Evolutionary conservation across 2,113 vertebrate genomes (phyloP).

Genomic region (Bufo gargarizans): DNA sequence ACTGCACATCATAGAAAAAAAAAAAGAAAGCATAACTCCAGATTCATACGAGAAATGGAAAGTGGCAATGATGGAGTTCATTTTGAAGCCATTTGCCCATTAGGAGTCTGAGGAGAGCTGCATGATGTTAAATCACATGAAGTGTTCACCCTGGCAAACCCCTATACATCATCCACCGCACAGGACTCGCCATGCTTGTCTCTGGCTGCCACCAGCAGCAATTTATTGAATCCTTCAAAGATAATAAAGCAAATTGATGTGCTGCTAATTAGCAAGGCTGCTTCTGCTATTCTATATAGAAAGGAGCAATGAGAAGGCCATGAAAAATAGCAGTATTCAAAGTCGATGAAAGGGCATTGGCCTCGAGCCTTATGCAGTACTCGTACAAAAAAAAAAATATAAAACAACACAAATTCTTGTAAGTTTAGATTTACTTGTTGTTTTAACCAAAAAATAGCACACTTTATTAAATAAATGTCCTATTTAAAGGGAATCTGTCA

Average conservation of each 20-base stretch:
- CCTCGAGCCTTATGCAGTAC: conserved; percentile 13
- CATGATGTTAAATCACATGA: conserved; percentile 55
- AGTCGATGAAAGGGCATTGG: conserved; percentile 48
- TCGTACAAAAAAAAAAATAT: neutral
- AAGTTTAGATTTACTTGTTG: neutral
- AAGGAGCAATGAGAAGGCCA: conserved; percentile 36
- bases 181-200: conserved; percentile 50
- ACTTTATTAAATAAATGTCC: neutral
- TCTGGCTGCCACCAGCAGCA: conserved; percentile 52
- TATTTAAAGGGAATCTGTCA: neutral
- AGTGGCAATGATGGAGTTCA: conserved; percentile 51
- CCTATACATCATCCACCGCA: conserved; percentile 50
- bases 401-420: conserved; percentile 3
- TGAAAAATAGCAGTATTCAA: conserved; percentile 52
- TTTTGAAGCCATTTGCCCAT: conserved; percentile 58
- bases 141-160: conserved; percentile 52
- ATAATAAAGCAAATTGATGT: conserved; percentile 59
- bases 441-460: neutral
- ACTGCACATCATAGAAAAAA: conserved; percentile 12
- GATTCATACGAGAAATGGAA: conserved; percentile 36
- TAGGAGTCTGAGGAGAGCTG: conserved; percentile 50
- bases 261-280: conserved; percentile 56
- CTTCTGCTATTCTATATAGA: conserved; percentile 28
- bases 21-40: conserved; percentile 41
- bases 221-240: conserved; percentile 59